Evolutionary conservation across 2,797 vertebrate species (phyloP).

Genomic region (Enteromius thamalakanensis): DNA sequence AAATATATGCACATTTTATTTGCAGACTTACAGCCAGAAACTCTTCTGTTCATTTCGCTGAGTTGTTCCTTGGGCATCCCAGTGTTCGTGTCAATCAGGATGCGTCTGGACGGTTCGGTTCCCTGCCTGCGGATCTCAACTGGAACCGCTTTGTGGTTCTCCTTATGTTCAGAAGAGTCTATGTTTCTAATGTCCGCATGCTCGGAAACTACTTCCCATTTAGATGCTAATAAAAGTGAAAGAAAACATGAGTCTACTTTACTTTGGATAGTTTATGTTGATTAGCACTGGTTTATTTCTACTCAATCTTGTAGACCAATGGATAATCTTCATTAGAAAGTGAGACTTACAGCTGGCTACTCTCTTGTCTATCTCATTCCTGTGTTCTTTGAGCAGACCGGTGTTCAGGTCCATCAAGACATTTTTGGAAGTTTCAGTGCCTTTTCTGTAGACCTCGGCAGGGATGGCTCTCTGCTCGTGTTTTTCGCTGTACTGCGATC

Average conservation of each 20-base stretch:
- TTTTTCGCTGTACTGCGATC: not conserved
- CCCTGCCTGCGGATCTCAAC: conserved; percentile 52
- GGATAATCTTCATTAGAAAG: not conserved
- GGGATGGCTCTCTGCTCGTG: conserved; percentile 3
- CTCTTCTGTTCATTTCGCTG: conserved; percentile 65
- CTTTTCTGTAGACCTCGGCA: conserved; percentile 39
- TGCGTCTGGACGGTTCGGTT: conserved; percentile 67
- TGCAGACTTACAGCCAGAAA: conserved; percentile 47
- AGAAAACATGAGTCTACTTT: not conserved
- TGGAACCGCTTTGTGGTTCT: not conserved
- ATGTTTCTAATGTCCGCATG: not conserved
- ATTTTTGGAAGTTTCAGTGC: conserved; percentile 62
- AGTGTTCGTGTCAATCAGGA: conserved; percentile 65
- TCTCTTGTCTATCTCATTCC: conserved; percentile 63
- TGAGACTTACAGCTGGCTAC: conserved; percentile 31
- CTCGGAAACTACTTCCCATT: conserved; percentile 34
- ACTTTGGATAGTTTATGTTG: not conserved
- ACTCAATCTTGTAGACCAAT: not conserved
- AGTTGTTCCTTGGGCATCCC: conserved; percentile 62
- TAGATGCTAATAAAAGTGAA: not conserved
- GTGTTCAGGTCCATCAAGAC: conserved; percentile 68
- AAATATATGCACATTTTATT: not conserved
- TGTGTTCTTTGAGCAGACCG: conserved; percentile 62
- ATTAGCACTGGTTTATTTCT: not conserved
- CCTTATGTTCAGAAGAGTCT: conserved; percentile 1